Percentiles rank a stretch among this genome's conserved stretches.
Conservation (phyloP, 2,888 invertebrate species). For the Acanthosoma haemorrhoidale region DNA sequence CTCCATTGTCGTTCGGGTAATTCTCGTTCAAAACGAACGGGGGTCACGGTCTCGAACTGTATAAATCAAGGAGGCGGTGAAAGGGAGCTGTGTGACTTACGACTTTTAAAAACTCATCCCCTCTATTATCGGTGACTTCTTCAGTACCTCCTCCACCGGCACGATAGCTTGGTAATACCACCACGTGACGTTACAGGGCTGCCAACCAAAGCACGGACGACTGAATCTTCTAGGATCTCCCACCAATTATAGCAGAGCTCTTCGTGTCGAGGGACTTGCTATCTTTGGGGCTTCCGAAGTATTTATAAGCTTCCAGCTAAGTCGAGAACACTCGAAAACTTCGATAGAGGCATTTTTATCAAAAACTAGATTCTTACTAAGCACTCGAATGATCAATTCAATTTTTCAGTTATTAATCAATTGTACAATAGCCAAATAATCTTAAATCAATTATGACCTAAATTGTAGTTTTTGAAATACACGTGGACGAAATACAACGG, state of each 20-base stretch:
- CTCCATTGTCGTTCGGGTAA: neutral
- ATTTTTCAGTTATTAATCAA: too few species aligned
- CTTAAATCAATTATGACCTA: too few species aligned
- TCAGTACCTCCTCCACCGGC: neutral
- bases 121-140: neutral
- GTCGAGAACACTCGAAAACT: too few species aligned
- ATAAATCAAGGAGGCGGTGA: constrained; percentile 7
- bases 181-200: neutral
- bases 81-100: constrained; percentile 1
- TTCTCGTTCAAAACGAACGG: neutral
- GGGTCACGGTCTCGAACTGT: constrained; percentile 1
- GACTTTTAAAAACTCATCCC: constrained; percentile 9
- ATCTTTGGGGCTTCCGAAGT: too few species aligned
- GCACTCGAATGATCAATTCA: too few species aligned
- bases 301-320: too few species aligned
- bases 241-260: neutral
- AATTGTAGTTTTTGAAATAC: too few species aligned
- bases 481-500: too few species aligned
- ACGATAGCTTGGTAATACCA: neutral
- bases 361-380: too few species aligned
- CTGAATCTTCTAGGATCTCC: neutral
- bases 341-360: too few species aligned
- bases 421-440: too few species aligned
- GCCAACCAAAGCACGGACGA: neutral
- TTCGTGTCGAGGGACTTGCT: too few species aligned